Evolutionary conservation across 2,797 vertebrate genomes (phyloP), one percentile per base, ranked within the genome.

Genomic region (Malurus splendens): DNA sequence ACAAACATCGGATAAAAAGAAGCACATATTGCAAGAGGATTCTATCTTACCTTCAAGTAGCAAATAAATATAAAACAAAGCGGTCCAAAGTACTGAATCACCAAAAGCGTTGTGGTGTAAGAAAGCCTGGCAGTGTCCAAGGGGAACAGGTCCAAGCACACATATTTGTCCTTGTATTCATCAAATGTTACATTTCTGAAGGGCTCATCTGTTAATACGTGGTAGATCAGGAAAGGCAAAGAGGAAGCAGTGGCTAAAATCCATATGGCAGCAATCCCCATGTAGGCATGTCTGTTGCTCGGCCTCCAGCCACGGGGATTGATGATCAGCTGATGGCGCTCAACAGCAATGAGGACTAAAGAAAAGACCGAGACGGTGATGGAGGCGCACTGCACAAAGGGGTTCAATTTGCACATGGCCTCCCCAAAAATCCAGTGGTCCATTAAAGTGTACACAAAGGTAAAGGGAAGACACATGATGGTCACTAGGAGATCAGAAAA

Each of bases 381-480:
- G 0, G 98, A 98, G 82, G 98, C 97, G 50, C 98, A 98, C 18
- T 98, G 98, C 70, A 98, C 97, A 3, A 98, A 98, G 74, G 97
- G 97, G 89, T 98, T 98, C 90, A 98, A 14, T 68, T 98, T 98
- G 95, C 98, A 98, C 98, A 98, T 98, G 25, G 95, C 96, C 73
- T 98, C 97, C 18, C 98, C 98, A 73, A 98, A 98, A 92, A 98
- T 96, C 98, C 98, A 98, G 90, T 98, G 98, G 93, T 98, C 98
- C 98, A 98, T 98, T 62, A 98, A 94, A 3, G 98, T 98, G 56
- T 98, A 98, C 62, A 98, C 97, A n/a, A 98, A 98, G 2, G 98
- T 98, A 91, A 98, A 98, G 8, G 98, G 98, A 92, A 98, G 96
- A 95, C 98, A 98, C 96, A 98, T 97, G 75, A 98, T 94, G 25